Evolutionary conservation across 2,113 vertebrate genomes (phyloP), one percentile per base, ranked within the genome.

Genomic region (Crotalus tigris): DNA sequence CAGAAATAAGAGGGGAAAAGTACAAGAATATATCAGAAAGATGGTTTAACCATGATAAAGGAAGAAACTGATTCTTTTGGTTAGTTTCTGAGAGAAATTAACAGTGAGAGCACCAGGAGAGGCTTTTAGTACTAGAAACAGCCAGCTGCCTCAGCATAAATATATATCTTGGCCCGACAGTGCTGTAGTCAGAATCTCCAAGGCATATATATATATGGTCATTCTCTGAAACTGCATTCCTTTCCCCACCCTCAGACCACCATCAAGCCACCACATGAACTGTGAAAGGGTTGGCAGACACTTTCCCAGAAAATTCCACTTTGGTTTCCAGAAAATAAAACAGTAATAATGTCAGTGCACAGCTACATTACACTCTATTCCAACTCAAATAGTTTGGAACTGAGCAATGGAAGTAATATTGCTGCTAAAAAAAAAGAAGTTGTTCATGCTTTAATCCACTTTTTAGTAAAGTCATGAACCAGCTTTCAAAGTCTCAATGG

Each of bases 271-370:
- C 19, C 90, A 21, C 19, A 6, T 85, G 64, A 55, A 85, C 87
- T 53, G 9, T 81, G 44, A 51, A 89, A 59, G 54, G 15, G 15
- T 17, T 44, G 64, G 24, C 88, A 44, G 61, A 4, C 44, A 86
- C 5, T 69, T 93, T 88, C 19, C 58, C 91, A 94, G 90, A 53
- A 17, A 90, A 61, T 57, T 21, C 91, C 59, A 55, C 29, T 81
- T 96, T 54, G 29, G 7, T n/a, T 90, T 93, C 92, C 55, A 81
- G 89, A 92, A 95, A 91, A 88, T 13, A 44, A 94, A 89, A 89
- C n/a, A 12, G 54, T 90, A 24, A 58, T 49, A 85, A 59, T 59
- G 44, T 85, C 39, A 85, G 54, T n/a, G 29, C 29, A 86, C 26
- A 59, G 5, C 33, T 54, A 93, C 51, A 54, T 33, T 59, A 61